These are phyloP conservation scores for Diadegma fenestrale DNA, from an alignment of 2,888 invertebrate genomes.

Conservation along the genomic window DNA sequence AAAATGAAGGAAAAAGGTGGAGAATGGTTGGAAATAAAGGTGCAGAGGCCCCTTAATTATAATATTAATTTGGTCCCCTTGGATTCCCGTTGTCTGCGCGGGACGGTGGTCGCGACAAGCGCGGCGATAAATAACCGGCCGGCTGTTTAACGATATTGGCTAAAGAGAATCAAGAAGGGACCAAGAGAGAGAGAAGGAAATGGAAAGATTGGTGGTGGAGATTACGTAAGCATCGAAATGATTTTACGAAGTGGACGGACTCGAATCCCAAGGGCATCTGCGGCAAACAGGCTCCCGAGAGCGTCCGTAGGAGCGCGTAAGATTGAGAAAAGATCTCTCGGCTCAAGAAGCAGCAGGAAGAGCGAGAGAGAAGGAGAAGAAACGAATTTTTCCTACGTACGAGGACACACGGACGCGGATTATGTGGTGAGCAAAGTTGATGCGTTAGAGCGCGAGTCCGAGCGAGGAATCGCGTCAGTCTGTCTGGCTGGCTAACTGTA, in stretches of 20 bases:
- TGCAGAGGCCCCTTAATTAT: neutral
- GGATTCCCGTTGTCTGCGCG: conserved; percentile 53
- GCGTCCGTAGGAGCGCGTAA: conserved; percentile 15
- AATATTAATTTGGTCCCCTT: neutral
- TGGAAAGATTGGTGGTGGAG: conserved; percentile 13
- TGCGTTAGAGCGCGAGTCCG: conserved; percentile 13
- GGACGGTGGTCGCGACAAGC: conserved; percentile 24
- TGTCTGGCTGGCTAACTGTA: conserved; percentile 72
- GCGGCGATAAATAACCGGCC: conserved; percentile 45
- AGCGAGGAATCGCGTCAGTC: conserved; percentile 64
- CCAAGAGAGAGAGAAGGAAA: neutral
- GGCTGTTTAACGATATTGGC: conserved; percentile 60
- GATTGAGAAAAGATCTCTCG: conserved; percentile 9
- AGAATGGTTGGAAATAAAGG: neutral
- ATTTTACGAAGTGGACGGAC: conserved; percentile 63
- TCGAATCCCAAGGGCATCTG: conserved; percentile 60
- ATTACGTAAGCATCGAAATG: conserved; percentile 65
- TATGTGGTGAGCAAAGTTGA: conserved; percentile 34
- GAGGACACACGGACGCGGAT: conserved; percentile 5
- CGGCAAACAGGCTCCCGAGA: conserved; percentile 16
- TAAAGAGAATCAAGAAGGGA: neutral
- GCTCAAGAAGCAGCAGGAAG: neutral
- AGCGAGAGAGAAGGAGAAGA: conserved; percentile 24
- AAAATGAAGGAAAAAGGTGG: neutral
- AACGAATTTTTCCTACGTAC: conserved; percentile 3